These are phyloP conservation scores for Timandra comae DNA, from an alignment of 2,888 invertebrate genomes.

Conservation along the genomic window DNA sequence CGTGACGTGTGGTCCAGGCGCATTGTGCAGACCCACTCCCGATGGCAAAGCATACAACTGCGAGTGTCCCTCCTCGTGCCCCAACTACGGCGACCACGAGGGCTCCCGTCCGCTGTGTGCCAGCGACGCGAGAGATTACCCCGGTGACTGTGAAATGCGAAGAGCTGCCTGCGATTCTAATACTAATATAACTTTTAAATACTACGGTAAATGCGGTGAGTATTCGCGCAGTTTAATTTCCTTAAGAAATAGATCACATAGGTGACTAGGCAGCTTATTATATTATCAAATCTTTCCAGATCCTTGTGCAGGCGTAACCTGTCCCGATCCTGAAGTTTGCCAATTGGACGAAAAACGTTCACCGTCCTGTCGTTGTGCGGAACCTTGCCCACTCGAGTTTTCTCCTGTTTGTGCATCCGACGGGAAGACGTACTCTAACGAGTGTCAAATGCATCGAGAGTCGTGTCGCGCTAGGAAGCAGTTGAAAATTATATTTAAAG, in stretches of 20 bases:
- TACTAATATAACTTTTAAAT: conserved; percentile 86
- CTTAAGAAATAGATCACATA: neutral
- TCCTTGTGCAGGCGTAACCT: conserved; percentile 88
- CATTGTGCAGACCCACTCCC: conserved; percentile 80
- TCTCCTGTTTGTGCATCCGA: conserved; percentile 87
- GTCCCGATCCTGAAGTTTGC: conserved; percentile 89
- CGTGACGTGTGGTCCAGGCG: conserved; percentile 88
- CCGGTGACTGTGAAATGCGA: conserved; percentile 89
- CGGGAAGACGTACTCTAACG: conserved; percentile 89
- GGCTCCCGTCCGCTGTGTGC: conserved; percentile 89
- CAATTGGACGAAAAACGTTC: conserved; percentile 86
- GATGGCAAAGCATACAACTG: conserved; percentile 86
- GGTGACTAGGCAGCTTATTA: neutral
- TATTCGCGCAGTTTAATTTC: too few species aligned
- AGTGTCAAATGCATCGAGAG: conserved; percentile 88
- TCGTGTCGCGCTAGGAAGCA: conserved; percentile 86
- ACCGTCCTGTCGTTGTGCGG: conserved; percentile 88
- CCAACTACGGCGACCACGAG: conserved; percentile 88
- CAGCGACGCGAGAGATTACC: conserved; percentile 89
- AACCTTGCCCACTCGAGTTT: conserved; percentile 86
- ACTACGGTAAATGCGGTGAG: conserved; percentile 92
- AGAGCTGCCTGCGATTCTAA: conserved; percentile 85
- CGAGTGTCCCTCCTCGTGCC: conserved; percentile 87
- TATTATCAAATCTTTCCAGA: conserved; percentile 68
- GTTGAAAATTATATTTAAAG: conserved; percentile 86